Percentiles rank a stretch among this genome's conserved stretches.
Evolutionary conservation across 2,113 vertebrate species (phyloP).

Genomic region (Xiphophorus hellerii): DNA sequence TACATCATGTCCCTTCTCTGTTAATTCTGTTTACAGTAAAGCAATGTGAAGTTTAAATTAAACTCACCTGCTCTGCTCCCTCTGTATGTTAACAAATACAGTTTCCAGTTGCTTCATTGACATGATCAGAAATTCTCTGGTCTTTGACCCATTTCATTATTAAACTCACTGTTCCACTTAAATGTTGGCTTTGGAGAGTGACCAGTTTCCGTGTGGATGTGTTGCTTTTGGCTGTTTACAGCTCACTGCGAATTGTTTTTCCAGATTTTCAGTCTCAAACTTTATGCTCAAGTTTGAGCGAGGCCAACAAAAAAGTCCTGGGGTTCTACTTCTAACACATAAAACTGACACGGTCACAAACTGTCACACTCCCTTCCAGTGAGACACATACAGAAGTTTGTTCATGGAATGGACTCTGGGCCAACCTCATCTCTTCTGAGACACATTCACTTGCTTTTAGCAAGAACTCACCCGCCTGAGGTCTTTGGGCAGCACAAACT

Average conservation of each 20-base stretch:
- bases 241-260: slow-evolving; percentile 61
- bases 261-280: slow-evolving; percentile 49
- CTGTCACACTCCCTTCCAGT: slow-evolving; percentile 16
- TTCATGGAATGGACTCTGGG: not conserved
- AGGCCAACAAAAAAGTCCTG: slow-evolving; percentile 46
- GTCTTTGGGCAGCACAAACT: not conserved
- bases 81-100: no score
- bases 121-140: slow-evolving; percentile 17
- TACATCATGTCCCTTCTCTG: no score
- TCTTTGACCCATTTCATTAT: slow-evolving; percentile 28
- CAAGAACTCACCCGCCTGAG: not conserved
- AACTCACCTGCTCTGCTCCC: no score
- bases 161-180: slow-evolving; percentile 60
- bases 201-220: slow-evolving; percentile 52
- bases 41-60: no score
- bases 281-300: slow-evolving; percentile 29
- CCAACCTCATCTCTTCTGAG: not conserved
- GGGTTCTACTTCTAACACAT: slow-evolving; percentile 54
- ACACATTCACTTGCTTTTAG: no score
- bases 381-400: slow-evolving; percentile 4
- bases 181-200: slow-evolving; percentile 46
- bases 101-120: no score
- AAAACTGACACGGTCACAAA: slow-evolving; percentile 5
- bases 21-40: no score
- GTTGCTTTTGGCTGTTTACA: slow-evolving; percentile 65